Base-by-base conservation (phyloP, 2,113 vertebrate genomes). In the Cochlearius cochlearius region DNA sequence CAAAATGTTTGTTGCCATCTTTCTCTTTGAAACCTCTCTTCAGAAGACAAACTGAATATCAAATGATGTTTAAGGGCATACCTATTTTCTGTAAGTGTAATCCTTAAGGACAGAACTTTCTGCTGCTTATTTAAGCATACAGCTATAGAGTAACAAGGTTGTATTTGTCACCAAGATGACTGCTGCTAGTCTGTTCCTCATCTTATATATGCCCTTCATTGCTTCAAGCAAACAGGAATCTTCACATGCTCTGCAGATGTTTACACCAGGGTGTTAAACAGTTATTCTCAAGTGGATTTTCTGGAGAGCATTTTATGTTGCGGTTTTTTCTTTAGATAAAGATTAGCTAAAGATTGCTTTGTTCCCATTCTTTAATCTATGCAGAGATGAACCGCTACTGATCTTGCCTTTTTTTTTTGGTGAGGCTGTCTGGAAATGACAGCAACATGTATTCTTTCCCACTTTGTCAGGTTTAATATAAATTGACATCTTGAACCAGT, bases 181-280 rank as follows among this genome's bases (percentile, higher is more conserved):
- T 47, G n/a, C 71, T 91, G 47, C 55, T 68, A 22, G 50, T 27
- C 55, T 22, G 14, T 3, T 67, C n/a, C 73, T 67, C 47, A 26
- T 58, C 64, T 56, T 45, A 49, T 20, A 66, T 27, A 30, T 4
- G 19, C 9, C 38, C 26, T 55, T 41, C 75, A 50, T 36, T 32
- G 43, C 66, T 55, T 72, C 71, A 47, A 36, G 78, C 72, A 56
- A 55, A n/a, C 14, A 12, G 3, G 50, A 34, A 58, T 64, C 49
- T 67, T 20, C 86, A 80, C 41, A 66, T 90, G 91, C 60, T 89
- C 73, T 84, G 66, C 94, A 95, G 55, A 95, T 94, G 93, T 78
- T 76, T 25, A n/a, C 69, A 77, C 34, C 64, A 74, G 29, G 47
- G 43, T 45, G 39, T 50, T 66, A 29, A n/a, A 56, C 12, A 55